A percentile compares a stretch with the other conserved stretches of the same genome.
Evolutionary conservation across 2,113 vertebrate genomes (phyloP).

Genomic region (Sphyrna mokarran): DNA sequence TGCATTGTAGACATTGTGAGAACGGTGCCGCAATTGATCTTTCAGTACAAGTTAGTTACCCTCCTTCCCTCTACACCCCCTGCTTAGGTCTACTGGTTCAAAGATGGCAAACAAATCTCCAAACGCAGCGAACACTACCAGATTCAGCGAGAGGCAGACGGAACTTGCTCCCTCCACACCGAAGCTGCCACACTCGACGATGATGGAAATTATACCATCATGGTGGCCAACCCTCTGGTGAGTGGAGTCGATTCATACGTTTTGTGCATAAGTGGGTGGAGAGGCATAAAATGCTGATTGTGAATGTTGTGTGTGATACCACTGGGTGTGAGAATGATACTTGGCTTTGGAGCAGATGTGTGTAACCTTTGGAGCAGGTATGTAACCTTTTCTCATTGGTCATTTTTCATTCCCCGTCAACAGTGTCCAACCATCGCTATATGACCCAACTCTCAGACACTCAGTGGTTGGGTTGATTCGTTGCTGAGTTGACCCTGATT

Average conservation of each 20-base stretch:
- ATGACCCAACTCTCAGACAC: not conserved
- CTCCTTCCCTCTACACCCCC: not conserved
- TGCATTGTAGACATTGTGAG: not conserved
- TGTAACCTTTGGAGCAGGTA: no score
- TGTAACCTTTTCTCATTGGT: not conserved
- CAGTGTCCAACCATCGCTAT: no score
- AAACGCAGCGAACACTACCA: conserved; percentile 88
- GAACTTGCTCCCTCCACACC: conserved; percentile 82
- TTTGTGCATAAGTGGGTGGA: not conserved
- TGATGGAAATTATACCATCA: conserved; percentile 95
- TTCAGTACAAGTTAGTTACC: not conserved
- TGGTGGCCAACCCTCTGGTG: conserved; percentile 89
- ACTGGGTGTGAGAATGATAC: not conserved
- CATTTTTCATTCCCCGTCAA: not conserved
- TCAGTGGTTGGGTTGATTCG: not conserved
- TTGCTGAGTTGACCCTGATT: not conserved
- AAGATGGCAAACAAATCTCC: conserved; percentile 98
- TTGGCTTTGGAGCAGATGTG: not conserved
- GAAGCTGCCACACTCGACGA: conserved; percentile 80
- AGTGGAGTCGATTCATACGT: conserved; percentile 38
- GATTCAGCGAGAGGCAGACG: conserved; percentile 78
- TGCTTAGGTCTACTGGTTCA: conserved; percentile 96
- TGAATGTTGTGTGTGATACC: not conserved
- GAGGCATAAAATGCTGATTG: not conserved
- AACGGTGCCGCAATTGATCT: not conserved